A percentile compares a stretch with the other conserved stretches of the same genome.
phyloP scores from a whole-genome alignment of 2,888 invertebrate genomes.

The Macrosiphum euphorbiae region DNA sequence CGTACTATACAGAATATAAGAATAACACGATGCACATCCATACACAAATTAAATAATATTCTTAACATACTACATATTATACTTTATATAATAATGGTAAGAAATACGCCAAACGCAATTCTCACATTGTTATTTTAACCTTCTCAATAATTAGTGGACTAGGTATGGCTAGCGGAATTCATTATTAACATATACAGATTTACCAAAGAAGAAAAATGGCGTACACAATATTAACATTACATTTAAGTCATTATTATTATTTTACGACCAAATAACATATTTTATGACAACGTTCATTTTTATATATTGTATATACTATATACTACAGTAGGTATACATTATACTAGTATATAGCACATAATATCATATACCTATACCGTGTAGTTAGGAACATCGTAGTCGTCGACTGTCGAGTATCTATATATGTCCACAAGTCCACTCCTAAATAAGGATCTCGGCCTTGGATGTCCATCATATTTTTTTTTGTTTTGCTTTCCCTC shows the following conservation, averaged over 20 bases:
- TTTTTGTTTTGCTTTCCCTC: constrained; percentile 56
- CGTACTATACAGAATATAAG: not conserved
- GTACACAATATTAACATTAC: not conserved
- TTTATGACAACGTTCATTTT: constrained; percentile 15
- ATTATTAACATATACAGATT: not conserved
- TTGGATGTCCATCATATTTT: constrained; percentile 39
- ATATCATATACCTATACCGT: not conserved
- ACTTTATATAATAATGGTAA: not conserved
- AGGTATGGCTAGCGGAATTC: not conserved
- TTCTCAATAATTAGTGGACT: constrained; percentile 48
- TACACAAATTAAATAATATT: constrained; percentile 33
- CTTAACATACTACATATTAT: constrained; percentile 11
- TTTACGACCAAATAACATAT: constrained; percentile 33
- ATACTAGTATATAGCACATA: no score
- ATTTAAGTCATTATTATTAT: not conserved
- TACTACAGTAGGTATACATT: no score
- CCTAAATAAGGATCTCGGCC: constrained; percentile 62
- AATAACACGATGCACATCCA: not conserved
- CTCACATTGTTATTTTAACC: constrained; percentile 32
- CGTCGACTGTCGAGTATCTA: not conserved
- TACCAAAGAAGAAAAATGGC: not conserved
- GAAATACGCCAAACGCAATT: constrained; percentile 24
- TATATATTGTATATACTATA: not conserved
- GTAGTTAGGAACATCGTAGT: not conserved
- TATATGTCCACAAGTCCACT: constrained; percentile 30